phyloP scores from a whole-genome alignment of 2,797 vertebrate genomes.

The Leucoraja ocellata region DNA sequence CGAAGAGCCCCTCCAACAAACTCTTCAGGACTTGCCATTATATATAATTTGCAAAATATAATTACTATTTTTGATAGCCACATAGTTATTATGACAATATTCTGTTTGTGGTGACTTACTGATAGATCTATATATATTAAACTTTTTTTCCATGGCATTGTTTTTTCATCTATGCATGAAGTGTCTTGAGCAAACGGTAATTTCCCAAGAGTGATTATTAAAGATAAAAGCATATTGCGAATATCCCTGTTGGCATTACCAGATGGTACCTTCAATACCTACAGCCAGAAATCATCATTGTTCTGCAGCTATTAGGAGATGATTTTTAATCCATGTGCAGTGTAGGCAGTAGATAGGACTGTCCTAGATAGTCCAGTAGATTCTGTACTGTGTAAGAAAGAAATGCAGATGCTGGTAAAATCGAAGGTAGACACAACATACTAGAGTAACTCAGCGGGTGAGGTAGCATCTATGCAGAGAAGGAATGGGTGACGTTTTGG shows the following conservation, averaged over 20 bases:
- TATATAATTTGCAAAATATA: neutral
- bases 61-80: neutral
- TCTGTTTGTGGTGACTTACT: neutral
- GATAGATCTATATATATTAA: neutral
- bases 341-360: too few relatives aligned
- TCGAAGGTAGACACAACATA: too few relatives aligned
- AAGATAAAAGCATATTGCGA: slow-evolving; percentile 17
- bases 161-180: neutral
- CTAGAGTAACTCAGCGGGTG: too few relatives aligned
- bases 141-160: neutral
- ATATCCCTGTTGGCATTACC: slow-evolving; percentile 22
- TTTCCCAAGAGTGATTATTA: slow-evolving; percentile 30
- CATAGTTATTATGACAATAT: neutral
- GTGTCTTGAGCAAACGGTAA: neutral
- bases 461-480: too few relatives aligned
- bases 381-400: too few relatives aligned
- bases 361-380: too few relatives aligned
- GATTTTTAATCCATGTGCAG: neutral
- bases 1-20: neutral
- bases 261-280: slow-evolving; percentile 4
- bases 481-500: too few relatives aligned
- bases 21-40: neutral
- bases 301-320: neutral
- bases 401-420: too few relatives aligned
- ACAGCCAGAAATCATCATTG: neutral